Evolutionary conservation across 2,888 invertebrate species (phyloP).

Genomic region (Perithous albicinctus): DNA sequence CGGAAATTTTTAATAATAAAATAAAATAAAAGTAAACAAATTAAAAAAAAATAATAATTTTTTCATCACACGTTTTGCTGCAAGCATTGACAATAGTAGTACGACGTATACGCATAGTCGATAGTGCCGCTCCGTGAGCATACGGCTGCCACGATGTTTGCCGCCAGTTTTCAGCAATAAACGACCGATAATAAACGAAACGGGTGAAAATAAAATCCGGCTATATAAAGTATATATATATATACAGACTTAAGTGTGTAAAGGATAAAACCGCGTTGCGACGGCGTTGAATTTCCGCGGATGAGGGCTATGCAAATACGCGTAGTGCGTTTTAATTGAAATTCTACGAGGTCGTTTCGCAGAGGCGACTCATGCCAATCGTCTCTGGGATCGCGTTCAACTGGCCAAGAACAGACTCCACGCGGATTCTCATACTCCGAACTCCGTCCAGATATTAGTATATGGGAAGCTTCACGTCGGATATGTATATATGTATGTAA

Average conservation of each 20-base stretch:
- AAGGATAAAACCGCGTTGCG: conserved; percentile 1
- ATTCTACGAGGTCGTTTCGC: conserved; percentile 62
- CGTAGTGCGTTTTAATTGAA: conserved; percentile 67
- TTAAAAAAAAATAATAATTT: too few relatives aligned
- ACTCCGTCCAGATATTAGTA: neutral
- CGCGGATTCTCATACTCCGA: neutral
- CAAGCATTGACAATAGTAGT: neutral
- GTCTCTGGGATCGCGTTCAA: conserved; percentile 52
- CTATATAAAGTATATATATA: conserved; percentile 5
- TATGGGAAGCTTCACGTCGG: neutral
- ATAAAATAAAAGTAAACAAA: too few relatives aligned
- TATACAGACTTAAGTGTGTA: neutral
- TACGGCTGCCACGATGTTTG: neutral
- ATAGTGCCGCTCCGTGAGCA: neutral
- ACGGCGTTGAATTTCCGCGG: conserved; percentile 17
- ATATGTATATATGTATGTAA: neutral
- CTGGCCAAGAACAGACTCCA: conserved; percentile 15
- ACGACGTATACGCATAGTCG: neutral
- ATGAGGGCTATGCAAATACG: conserved; percentile 63
- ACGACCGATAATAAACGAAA: conserved; percentile 50
- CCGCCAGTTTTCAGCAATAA: conserved; percentile 21
- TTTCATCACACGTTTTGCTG: too few relatives aligned
- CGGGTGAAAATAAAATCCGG: conserved; percentile 27
- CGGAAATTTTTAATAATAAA: neutral
- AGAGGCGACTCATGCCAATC: conserved; percentile 58